Conservation (phyloP, 2,797 vertebrate species). For the Anguilla marmorata region DNA sequence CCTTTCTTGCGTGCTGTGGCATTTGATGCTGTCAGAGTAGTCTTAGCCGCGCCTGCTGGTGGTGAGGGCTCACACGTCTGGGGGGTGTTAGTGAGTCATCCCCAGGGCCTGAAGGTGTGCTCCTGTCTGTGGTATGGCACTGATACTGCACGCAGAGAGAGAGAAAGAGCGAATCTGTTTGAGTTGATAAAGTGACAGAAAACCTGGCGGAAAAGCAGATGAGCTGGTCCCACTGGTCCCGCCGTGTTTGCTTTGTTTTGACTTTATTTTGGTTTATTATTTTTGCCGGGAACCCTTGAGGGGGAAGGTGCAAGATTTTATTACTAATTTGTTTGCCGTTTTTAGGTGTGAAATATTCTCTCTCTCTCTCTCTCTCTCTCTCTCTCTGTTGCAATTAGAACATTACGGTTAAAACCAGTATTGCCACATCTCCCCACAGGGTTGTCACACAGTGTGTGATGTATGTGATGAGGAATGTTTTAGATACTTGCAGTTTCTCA, state of each 20-base stretch:
- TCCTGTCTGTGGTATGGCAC: too few relatives aligned
- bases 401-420: not conserved
- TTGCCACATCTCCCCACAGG: not conserved
- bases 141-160: not conserved
- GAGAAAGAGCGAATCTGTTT: not conserved
- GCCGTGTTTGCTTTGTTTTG: not conserved
- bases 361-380: not conserved
- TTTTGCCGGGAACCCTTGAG: not conserved
- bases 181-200: not conserved
- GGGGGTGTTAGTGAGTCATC: too few relatives aligned
- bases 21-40: too few relatives aligned
- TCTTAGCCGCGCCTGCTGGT: too few relatives aligned
- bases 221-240: not conserved
- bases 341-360: not conserved
- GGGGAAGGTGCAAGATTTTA: not conserved
- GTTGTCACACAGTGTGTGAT: not conserved
- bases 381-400: not conserved
- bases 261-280: not conserved
- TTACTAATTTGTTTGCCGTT: not conserved
- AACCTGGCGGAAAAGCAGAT: not conserved
- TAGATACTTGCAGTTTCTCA: not conserved
- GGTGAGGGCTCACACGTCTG: too few relatives aligned
- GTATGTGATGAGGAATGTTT: not conserved
- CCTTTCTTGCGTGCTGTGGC: too few relatives aligned
- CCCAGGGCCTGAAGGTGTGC: too few relatives aligned